phyloP scores from a whole-genome alignment of 2,797 vertebrate species.

The Neostethus bicornis region DNA sequence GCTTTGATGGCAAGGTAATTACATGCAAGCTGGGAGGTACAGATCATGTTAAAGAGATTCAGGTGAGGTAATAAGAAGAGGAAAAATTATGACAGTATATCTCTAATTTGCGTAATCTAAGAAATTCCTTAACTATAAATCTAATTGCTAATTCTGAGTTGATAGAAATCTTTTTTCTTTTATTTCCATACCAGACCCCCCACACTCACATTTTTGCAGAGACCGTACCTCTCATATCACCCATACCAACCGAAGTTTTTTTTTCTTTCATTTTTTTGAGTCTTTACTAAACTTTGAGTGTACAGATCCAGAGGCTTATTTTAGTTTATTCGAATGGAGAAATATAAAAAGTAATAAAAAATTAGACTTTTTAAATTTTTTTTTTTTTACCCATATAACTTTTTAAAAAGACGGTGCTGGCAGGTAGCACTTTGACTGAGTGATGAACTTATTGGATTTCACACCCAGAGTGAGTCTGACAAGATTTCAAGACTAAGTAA shows the following conservation, averaged over 20 bases:
- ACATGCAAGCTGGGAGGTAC: conserved; percentile 62
- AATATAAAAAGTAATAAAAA: no score
- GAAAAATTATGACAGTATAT: conserved; percentile 15
- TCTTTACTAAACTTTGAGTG: background rate
- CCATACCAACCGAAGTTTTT: background rate
- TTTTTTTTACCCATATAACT: no score
- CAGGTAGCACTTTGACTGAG: background rate
- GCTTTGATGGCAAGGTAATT: conserved; percentile 71
- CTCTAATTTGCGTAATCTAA: conserved; percentile 12
- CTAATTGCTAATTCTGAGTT: conserved; percentile 6
- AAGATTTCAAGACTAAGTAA: conserved; percentile 9
- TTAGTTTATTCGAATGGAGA: no score
- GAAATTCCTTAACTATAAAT: background rate
- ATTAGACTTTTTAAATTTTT: no score
- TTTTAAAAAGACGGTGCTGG: no score
- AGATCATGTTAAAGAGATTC: conserved; percentile 44
- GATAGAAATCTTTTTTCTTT: conserved; percentile 1
- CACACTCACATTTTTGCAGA: conserved; percentile 3
- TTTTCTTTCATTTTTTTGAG: background rate
- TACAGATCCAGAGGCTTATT: no score
- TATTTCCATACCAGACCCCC: conserved; percentile 1
- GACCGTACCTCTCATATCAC: conserved; percentile 2
- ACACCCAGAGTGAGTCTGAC: conserved; percentile 9
- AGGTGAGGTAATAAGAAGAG: conserved; percentile 43
- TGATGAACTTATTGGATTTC: conserved; percentile 11